A percentile compares a stretch with the other conserved stretches of the same genome.
These are phyloP conservation scores for Drosophila helvetica DNA, from an alignment of 2,888 invertebrate species.

Conservation along the genomic window DNA sequence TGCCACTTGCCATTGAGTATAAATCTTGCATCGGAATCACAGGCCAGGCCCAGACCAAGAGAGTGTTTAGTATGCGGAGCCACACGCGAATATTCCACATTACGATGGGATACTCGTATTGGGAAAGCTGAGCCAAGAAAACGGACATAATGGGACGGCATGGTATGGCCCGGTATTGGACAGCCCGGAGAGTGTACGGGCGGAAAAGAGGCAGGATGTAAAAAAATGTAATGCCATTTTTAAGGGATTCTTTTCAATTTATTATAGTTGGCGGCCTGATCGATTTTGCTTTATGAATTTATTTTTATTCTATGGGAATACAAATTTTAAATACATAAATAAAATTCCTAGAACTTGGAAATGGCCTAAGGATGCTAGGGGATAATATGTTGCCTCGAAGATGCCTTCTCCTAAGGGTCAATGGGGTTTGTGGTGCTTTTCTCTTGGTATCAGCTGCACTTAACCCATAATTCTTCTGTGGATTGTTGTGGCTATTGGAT, in stretches of 20 bases:
- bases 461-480: background rate
- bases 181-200: background rate
- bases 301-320: constrained; percentile 30
- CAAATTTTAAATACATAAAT: constrained; percentile 45
- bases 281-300: constrained; percentile 57
- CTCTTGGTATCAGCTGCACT: background rate
- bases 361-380: background rate
- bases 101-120: constrained; percentile 46
- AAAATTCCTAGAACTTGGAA: background rate
- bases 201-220: constrained; percentile 6
- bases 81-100: constrained; percentile 52
- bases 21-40: constrained; percentile 60
- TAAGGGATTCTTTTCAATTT: constrained; percentile 63
- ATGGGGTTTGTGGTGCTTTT: too few species aligned
- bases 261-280: constrained; percentile 56
- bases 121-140: constrained; percentile 36
- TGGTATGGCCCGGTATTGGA: constrained; percentile 8
- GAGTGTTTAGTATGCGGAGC: constrained; percentile 64
- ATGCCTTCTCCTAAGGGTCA: too few species aligned
- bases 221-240: constrained; percentile 57
- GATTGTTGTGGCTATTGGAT: too few species aligned
- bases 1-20: constrained; percentile 55
- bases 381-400: too few species aligned
- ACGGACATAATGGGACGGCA: background rate
- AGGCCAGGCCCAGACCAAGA: constrained; percentile 6